These are phyloP conservation scores for Lepidostoma basale DNA, from an alignment of 1,140 invertebrate species.

Conservation along the genomic window DNA sequence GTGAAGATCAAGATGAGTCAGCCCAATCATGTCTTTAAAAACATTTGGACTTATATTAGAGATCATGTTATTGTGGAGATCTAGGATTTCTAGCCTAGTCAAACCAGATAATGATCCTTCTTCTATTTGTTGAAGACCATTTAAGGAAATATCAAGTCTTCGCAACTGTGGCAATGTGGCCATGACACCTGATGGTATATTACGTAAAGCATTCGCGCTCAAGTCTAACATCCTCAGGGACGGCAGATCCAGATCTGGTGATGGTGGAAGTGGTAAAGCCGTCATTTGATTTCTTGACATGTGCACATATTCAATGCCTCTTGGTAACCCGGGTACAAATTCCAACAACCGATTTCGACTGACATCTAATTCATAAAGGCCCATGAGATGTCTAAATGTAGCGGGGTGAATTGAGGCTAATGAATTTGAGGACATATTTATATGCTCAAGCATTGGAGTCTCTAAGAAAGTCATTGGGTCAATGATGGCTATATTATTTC, in stretches of 20 bases:
- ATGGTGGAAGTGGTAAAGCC: slow-evolving; percentile 65
- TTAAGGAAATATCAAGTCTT: slow-evolving; percentile 78
- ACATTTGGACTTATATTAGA: slow-evolving; percentile 69
- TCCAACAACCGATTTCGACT: slow-evolving; percentile 75
- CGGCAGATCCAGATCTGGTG: slow-evolving; percentile 72
- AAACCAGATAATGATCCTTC: slow-evolving; percentile 73
- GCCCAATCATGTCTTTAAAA: slow-evolving; percentile 66
- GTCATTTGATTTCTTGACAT: slow-evolving; percentile 76
- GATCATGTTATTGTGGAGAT: slow-evolving; percentile 78
- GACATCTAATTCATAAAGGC: slow-evolving; percentile 79
- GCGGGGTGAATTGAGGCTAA: slow-evolving; percentile 70
- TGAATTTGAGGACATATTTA: slow-evolving; percentile 79
- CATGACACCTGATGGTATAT: slow-evolving; percentile 69
- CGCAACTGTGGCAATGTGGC: slow-evolving; percentile 72
- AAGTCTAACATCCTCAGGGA: slow-evolving; percentile 75
- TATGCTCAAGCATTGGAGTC: slow-evolving; percentile 73
- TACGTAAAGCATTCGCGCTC: slow-evolving; percentile 77
- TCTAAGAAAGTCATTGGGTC: slow-evolving; percentile 75
- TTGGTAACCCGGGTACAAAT: slow-evolving; percentile 74
- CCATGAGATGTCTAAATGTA: slow-evolving; percentile 74
- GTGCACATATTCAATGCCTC: slow-evolving; percentile 78
- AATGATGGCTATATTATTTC: slow-evolving; percentile 73
- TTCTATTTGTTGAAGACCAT: slow-evolving; percentile 73
- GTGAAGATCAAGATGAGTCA: slow-evolving; percentile 74
- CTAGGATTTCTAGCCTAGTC: slow-evolving; percentile 74